These are phyloP conservation scores for Pristionchus maxplancki DNA, from an alignment of 2,888 invertebrate genomes.

Conservation along the genomic window DNA sequence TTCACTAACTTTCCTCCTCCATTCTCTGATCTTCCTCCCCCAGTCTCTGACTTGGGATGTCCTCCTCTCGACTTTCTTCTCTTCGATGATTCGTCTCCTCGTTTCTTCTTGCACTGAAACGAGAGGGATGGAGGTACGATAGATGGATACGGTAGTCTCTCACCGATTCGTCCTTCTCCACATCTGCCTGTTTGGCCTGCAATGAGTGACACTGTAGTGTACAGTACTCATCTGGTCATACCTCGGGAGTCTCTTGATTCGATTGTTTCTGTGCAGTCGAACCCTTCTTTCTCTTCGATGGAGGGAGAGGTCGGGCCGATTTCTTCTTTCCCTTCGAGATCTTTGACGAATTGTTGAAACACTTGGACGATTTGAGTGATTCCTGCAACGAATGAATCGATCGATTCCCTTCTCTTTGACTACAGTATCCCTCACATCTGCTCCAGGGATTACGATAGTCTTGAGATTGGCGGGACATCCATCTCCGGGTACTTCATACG, in stretches of 20 bases:
- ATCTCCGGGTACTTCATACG: slow-evolving; percentile 61
- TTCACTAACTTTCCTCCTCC: not conserved
- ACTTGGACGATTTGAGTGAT: slow-evolving; percentile 13
- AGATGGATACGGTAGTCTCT: not conserved
- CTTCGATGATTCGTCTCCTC: not conserved
- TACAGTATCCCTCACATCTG: not conserved
- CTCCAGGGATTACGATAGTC: not conserved
- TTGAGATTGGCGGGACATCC: slow-evolving; percentile 50
- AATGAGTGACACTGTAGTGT: not conserved
- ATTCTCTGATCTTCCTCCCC: slow-evolving; percentile 1
- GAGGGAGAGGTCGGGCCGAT: not conserved
- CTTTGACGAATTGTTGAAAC: slow-evolving; percentile 31
- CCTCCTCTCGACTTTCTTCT: not conserved
- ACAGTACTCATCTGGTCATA: not conserved
- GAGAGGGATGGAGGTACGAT: not conserved
- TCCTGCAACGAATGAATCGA: not conserved
- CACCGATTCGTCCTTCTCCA: slow-evolving; percentile 13
- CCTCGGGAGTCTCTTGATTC: not conserved
- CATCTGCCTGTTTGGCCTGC: not conserved
- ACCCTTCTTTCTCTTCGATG: slow-evolving; percentile 13
- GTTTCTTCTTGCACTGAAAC: slow-evolving; percentile 10
- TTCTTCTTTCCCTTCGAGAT: slow-evolving; percentile 17
- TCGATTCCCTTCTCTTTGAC: not conserved
- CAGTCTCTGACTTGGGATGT: slow-evolving; percentile 9
- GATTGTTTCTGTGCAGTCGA: not conserved